Conservation (phyloP, 2,797 vertebrate species). For the Notolepis coatsorum region DNA sequence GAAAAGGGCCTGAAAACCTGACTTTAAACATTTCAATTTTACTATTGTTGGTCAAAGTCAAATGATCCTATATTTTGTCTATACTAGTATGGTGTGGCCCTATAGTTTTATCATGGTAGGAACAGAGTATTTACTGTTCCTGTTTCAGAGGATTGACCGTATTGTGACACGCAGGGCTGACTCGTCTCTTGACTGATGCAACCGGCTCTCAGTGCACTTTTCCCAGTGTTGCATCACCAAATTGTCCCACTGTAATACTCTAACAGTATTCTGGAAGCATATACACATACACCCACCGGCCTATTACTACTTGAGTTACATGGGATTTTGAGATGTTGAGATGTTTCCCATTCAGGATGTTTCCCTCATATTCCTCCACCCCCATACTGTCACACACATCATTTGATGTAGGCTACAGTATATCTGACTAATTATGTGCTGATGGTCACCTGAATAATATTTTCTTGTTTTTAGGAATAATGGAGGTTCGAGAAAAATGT, state of each 20-base stretch:
- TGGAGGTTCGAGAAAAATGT: conserved; percentile 89
- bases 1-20: no score
- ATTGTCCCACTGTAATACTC: conserved; percentile 56
- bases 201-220: conserved; percentile 57
- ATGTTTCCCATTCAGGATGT: neutral
- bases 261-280: conserved; percentile 53
- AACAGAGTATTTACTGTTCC: no score
- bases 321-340: conserved; percentile 22
- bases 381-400: neutral
- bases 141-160: no score
- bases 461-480: conserved; percentile 87
- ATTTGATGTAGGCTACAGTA: neutral
- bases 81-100: no score
- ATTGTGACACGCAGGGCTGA: no score
- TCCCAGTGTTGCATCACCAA: conserved; percentile 69
- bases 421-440: neutral
- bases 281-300: neutral
- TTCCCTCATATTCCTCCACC: conserved; percentile 8
- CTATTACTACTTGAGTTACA: conserved; percentile 18
- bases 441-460: conserved; percentile 48
- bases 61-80: no score
- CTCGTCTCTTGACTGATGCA: conserved; percentile 37
- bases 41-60: no score
- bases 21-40: no score
- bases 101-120: no score